A percentile compares a stretch with the other conserved stretches of the same genome.
These are phyloP conservation scores for Rhyacophila evoluta DNA, from an alignment of 2,888 invertebrate genomes.

Conservation along the genomic window DNA sequence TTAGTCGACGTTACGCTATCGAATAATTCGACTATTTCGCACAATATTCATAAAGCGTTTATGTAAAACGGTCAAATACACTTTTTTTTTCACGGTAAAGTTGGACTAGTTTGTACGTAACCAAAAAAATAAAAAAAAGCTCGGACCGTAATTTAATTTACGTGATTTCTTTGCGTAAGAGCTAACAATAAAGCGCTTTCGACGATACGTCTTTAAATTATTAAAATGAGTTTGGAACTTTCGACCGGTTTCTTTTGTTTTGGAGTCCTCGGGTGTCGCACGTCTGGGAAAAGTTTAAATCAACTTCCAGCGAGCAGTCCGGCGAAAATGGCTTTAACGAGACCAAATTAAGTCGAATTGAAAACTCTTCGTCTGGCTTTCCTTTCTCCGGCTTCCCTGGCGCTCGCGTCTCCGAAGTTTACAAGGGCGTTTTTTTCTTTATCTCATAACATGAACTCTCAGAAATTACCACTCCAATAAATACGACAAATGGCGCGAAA, in stretches of 20 bases:
- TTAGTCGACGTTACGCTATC: background rate
- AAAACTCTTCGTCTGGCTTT: background rate
- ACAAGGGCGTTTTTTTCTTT: background rate
- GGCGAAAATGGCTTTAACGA: slow-evolving; percentile 12
- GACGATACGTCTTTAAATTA: background rate
- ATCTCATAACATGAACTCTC: background rate
- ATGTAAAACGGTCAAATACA: background rate
- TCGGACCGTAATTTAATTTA: background rate
- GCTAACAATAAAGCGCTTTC: background rate
- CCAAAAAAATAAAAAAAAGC: background rate
- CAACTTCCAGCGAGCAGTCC: background rate
- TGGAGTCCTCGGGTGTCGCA: background rate
- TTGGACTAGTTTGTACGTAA: background rate
- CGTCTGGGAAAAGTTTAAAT: slow-evolving; percentile 18
- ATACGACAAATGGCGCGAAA: no score
- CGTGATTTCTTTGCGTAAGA: background rate
- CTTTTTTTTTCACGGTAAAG: background rate
- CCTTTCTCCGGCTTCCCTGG: background rate
- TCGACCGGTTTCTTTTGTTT: background rate
- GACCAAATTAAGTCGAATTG: slow-evolving; percentile 18
- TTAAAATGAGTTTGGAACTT: slow-evolving; percentile 11
- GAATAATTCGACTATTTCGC: background rate
- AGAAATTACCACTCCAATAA: background rate
- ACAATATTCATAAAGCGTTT: background rate
- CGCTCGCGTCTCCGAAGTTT: background rate